Evolutionary conservation across 2,797 vertebrate species (phyloP), one percentile per base, ranked within the genome.

Genomic region (Takifugu ocellatus): DNA sequence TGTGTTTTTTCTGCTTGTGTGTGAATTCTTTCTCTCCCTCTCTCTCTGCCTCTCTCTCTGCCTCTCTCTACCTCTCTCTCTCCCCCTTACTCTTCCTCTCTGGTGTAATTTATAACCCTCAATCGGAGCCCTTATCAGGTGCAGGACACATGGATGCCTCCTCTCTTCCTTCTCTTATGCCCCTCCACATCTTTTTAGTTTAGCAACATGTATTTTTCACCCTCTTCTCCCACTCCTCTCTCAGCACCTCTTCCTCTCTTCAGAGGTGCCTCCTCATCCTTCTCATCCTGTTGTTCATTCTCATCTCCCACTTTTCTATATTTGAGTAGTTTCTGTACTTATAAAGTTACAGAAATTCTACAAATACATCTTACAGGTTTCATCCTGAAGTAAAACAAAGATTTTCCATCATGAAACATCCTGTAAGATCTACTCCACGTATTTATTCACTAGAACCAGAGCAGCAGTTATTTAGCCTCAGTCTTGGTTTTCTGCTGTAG

Each of bases 81-180:
- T 55, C 61, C 45, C 61, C 42, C 26, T 53, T 45, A 51, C 61
- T 49, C 61, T 47, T 50, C 55, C 71, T 50, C 67, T 76, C 60
- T 75, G 55, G 64, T 86, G 82, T 86, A 85, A 87, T 86, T 87
- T 86, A 83, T 78, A 84, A 76, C 63, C 79, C 83, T 88, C 78
- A 87, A 81, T 86, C 83, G 78, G 70, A 72, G 68, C 75, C 74
- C 84, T 87, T 88, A 88, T 88, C 87, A 84, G 85, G 78, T 78
- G 73, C 85, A 79, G 84, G 83, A 86, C 87, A 88, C 72, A 86
- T 87, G 83, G 87, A 80, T 43, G 82, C 83, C 76, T 84, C 77
- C 82, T 77, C 64, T 65, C 79, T 67, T 75, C 69, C 63, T 70
- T 66, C 75, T 61, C 59, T 46, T 62, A 67, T 77, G 59, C 70